Conservation (phyloP, 1,140 invertebrate species). For the Harlomillsia oculata region DNA sequence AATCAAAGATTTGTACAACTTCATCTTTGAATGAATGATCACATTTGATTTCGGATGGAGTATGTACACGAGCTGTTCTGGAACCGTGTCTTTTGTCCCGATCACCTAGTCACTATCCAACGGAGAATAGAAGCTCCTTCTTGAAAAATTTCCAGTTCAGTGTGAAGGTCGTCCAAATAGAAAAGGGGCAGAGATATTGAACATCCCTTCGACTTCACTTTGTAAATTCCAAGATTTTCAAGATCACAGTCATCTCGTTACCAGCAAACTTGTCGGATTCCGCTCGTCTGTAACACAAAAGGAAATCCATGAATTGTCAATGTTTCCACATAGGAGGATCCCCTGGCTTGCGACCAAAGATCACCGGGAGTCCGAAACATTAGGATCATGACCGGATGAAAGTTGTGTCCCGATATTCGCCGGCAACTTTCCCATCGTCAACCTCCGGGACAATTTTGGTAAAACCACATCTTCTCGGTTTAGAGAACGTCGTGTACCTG, state of each 20-base stretch:
- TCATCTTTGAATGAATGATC: constrained; percentile 53
- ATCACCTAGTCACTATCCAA: constrained; percentile 69
- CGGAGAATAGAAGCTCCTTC: constrained; percentile 56
- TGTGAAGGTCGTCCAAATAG: constrained; percentile 81
- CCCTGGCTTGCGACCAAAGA: constrained; percentile 38
- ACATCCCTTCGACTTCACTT: constrained; percentile 81
- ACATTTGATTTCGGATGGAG: no score
- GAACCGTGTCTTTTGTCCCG: no score
- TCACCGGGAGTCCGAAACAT: constrained; percentile 50
- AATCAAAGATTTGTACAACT: constrained; percentile 57
- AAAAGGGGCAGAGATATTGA: constrained; percentile 91
- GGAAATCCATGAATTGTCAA: constrained; percentile 66
- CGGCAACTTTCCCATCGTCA: constrained; percentile 66
- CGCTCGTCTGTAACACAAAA: constrained; percentile 72
- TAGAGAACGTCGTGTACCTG: neutral
- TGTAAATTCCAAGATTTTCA: constrained; percentile 85
- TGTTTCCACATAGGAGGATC: constrained; percentile 61
- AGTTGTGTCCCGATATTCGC: constrained; percentile 63
- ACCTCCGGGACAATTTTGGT: constrained; percentile 80
- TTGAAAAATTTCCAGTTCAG: constrained; percentile 79
- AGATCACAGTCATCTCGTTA: constrained; percentile 80
- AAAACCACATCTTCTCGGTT: constrained; percentile 89
- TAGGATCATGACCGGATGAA: constrained; percentile 59
- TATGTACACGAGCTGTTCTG: no score
- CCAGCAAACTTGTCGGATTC: constrained; percentile 73